These are phyloP conservation scores for Callyntrura guangdongensis DNA, from an alignment of 2,888 invertebrate species.

Conservation along the genomic window DNA sequence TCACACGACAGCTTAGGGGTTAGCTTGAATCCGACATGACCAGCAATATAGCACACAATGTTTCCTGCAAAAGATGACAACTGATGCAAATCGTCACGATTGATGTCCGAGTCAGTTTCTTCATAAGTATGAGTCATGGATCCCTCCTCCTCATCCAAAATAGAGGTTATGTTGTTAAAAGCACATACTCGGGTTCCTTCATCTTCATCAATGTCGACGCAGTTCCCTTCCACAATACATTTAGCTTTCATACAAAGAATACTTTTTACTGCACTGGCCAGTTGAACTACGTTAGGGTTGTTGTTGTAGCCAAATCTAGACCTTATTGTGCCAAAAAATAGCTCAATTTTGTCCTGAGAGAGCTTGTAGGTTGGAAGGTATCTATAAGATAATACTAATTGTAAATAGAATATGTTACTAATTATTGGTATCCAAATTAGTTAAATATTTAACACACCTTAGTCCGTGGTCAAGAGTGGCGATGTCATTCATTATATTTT, in stretches of 20 bases:
- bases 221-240: neutral
- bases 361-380: slow-evolving; percentile 1
- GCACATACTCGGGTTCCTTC: neutral
- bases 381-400: too few species aligned
- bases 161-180: neutral
- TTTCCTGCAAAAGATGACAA: neutral
- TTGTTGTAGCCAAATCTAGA: slow-evolving; percentile 42
- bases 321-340: slow-evolving; percentile 13
- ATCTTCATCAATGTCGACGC: neutral
- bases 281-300: slow-evolving; percentile 25
- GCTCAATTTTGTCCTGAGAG: slow-evolving; percentile 35
- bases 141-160: neutral
- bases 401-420: too few species aligned
- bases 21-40: neutral
- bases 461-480: neutral
- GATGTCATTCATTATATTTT: neutral
- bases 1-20: neutral
- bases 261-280: neutral
- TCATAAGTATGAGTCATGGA: too few species aligned
- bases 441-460: neutral
- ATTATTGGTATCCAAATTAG: too few species aligned
- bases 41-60: neutral
- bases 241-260: neutral
- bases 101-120: neutral
- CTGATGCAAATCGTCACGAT: neutral